Evolutionary conservation across 1,140 invertebrate genomes (phyloP).

Genomic region (Scaptomyza hsui): DNA sequence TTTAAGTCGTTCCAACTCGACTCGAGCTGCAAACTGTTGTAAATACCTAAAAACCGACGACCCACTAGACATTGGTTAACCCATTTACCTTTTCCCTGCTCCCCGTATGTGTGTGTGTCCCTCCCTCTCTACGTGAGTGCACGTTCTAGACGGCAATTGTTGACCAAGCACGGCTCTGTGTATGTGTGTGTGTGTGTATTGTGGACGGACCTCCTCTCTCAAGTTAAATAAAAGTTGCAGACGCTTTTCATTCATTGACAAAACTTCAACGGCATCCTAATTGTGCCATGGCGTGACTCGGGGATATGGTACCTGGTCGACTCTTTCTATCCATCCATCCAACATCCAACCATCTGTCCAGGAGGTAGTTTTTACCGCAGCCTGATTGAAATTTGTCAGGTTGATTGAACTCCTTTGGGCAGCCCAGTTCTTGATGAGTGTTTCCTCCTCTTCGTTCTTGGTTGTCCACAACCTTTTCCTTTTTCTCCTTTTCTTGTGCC

Average conservation of each 20-base stretch:
- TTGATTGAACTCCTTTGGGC: slow-evolving; percentile 67
- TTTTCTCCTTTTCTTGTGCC: too few relatives aligned
- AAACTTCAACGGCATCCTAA: slow-evolving; percentile 74
- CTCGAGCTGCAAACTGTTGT: slow-evolving; percentile 3
- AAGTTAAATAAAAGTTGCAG: slow-evolving; percentile 77
- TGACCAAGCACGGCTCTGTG: slow-evolving; percentile 50
- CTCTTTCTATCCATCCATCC: slow-evolving; percentile 3
- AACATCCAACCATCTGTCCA: neutral
- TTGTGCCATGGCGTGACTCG: slow-evolving; percentile 70
- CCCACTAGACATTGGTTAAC: slow-evolving; percentile 32
- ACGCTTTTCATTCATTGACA: slow-evolving; percentile 76
- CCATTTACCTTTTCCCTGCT: slow-evolving; percentile 29
- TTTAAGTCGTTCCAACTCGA: neutral
- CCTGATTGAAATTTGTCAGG: slow-evolving; percentile 75
- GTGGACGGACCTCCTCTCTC: slow-evolving; percentile 30
- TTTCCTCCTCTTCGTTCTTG: slow-evolving; percentile 11
- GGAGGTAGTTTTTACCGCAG: slow-evolving; percentile 55
- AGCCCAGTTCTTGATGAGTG: slow-evolving; percentile 25
- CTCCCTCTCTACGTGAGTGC: slow-evolving; percentile 56
- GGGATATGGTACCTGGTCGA: neutral
- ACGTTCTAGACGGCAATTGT: slow-evolving; percentile 58
- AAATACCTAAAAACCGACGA: slow-evolving; percentile 34
- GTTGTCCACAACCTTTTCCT: too few relatives aligned
- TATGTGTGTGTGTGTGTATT: slow-evolving; percentile 14
- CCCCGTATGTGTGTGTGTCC: slow-evolving; percentile 2